These are phyloP conservation scores for Mesitornis unicolor DNA, from an alignment of 2,113 vertebrate genomes.

Conservation along the genomic window DNA sequence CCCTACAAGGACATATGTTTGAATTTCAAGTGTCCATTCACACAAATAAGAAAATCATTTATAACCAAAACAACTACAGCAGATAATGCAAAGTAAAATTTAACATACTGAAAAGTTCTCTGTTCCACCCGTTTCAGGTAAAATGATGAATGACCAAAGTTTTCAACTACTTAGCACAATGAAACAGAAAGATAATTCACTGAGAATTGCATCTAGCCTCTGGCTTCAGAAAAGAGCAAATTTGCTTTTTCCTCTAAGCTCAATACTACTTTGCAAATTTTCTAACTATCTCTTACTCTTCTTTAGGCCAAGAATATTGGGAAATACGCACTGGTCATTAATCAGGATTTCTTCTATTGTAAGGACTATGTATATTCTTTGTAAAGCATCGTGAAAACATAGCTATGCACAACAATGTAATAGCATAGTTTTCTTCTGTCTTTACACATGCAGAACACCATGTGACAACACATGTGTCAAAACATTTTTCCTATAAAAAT, in stretches of 20 bases:
- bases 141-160: not conserved
- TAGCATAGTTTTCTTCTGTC: not conserved
- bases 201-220: not conserved
- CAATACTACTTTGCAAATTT: not conserved
- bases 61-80: fast-evolving
- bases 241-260: not conserved
- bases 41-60: not conserved
- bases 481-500: not conserved
- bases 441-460: not conserved
- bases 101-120: fast-evolving
- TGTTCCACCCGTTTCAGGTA: not conserved
- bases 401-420: not conserved
- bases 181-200: not conserved
- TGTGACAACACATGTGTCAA: not conserved
- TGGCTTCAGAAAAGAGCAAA: not conserved
- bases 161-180: not conserved
- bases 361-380: not conserved
- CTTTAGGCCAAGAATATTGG: not conserved
- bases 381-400: not conserved
- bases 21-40: not conserved
- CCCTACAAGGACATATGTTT: conserved; percentile 75
- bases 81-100: not conserved
- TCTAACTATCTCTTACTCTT: not conserved
- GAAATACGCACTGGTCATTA: not conserved
- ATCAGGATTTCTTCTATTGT: not conserved